These are phyloP conservation scores for Pseudococcus jackbeardsleyi DNA, from an alignment of 2,888 invertebrate species.

Conservation along the genomic window DNA sequence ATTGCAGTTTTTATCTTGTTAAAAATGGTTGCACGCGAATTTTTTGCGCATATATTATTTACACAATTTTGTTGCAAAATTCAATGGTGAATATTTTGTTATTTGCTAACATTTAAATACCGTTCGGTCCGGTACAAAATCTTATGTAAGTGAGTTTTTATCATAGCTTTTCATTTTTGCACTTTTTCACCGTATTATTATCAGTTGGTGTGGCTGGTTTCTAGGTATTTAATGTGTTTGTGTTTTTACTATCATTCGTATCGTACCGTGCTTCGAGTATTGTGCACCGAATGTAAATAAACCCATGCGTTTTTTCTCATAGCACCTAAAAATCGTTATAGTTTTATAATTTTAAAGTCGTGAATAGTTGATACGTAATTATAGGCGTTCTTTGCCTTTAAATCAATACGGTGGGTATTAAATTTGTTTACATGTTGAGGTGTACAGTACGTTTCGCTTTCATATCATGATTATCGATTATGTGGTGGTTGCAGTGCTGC, in stretches of 20 bases:
- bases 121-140: neutral
- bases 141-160: conserved; percentile 48
- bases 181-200: neutral
- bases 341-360: neutral
- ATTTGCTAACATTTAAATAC: conserved; percentile 19
- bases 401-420: conserved; percentile 43
- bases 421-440: conserved; percentile 55
- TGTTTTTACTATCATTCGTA: conserved; percentile 24
- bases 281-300: conserved; percentile 32
- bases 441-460: conserved; percentile 44
- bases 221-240: neutral
- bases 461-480: conserved; percentile 47
- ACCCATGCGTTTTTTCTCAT: conserved; percentile 28
- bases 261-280: neutral
- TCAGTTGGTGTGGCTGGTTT: neutral
- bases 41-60: conserved; percentile 62
- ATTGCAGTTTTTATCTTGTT: conserved; percentile 63
- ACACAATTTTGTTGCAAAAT: conserved; percentile 50
- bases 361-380: conserved; percentile 14
- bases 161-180: conserved; percentile 4
- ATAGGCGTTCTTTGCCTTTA: conserved; percentile 3
- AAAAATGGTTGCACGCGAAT: conserved; percentile 65
- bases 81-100: conserved; percentile 41
- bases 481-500: conserved; percentile 50
- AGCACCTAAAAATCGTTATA: neutral